Evolutionary conservation across 2,797 vertebrate genomes (phyloP).

Genomic region (Eulemur albifrons): DNA sequence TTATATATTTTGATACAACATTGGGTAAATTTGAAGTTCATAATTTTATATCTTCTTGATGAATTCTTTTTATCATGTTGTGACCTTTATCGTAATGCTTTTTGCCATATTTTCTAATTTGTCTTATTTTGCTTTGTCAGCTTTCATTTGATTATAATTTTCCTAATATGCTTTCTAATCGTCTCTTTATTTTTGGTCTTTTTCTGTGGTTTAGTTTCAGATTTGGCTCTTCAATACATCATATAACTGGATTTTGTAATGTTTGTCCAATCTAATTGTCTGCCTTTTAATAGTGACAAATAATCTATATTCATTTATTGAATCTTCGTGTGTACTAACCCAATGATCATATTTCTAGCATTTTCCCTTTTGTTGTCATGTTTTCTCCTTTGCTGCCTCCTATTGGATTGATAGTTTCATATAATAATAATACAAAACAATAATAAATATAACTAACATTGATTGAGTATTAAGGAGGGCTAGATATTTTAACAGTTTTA

Average conservation of each 20-base stretch:
- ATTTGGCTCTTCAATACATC: not conserved
- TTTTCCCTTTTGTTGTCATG: not conserved
- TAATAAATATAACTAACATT: not conserved
- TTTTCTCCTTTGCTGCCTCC: not conserved
- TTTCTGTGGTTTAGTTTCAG: not conserved
- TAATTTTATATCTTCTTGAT: not conserved
- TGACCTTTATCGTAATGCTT: not conserved
- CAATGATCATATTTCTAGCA: not conserved
- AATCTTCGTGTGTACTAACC: not conserved
- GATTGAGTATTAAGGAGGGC: not conserved
- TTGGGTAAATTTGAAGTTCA: not conserved
- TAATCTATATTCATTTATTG: not conserved
- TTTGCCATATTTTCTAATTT: not conserved
- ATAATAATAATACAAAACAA: not conserved
- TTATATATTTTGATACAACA: not conserved
- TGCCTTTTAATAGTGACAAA: not conserved
- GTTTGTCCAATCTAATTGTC: not conserved
- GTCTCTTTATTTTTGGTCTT: not conserved
- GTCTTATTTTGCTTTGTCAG: not conserved
- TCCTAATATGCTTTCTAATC: not conserved
- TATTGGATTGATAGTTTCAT: not conserved
- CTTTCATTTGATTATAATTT: not conserved
- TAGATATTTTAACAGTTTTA: not conserved
- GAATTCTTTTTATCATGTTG: not conserved
- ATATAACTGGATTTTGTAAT: not conserved